Conservation (phyloP, 2,797 vertebrate species). For the Gila robusta region DNA sequence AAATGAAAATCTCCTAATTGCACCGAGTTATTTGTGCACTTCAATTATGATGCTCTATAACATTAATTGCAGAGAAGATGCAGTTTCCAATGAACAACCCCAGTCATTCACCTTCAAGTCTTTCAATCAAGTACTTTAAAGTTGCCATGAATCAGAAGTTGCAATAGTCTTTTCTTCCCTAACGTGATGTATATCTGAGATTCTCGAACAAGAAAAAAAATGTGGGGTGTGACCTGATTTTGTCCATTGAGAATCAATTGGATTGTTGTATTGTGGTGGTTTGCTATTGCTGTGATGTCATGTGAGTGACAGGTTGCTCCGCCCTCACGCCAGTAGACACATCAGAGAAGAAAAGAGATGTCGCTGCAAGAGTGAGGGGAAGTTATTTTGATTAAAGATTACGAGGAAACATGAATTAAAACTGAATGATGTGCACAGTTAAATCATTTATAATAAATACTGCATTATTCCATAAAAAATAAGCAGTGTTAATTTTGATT, state of each 20-base stretch:
- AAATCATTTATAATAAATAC: no score
- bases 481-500: no score
- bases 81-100: not conserved
- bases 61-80: not conserved
- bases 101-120: not conserved
- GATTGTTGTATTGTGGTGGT: not conserved
- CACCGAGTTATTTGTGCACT: not conserved
- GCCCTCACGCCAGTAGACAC: no score
- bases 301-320: no score
- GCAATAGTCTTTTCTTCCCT: not conserved
- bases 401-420: no score
- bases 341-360: no score
- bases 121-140: not conserved
- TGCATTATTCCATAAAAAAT: no score
- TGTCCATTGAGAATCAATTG: not conserved
- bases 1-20: conserved; percentile 2
- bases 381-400: no score
- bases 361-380: no score
- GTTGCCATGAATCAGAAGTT: not conserved
- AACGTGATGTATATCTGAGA: not conserved
- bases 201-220: not conserved
- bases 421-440: no score
- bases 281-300: no score
- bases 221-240: not conserved
- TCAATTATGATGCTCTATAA: not conserved